phyloP scores from a whole-genome alignment of 2,888 invertebrate genomes.

The Pristionchus exspectatus region DNA sequence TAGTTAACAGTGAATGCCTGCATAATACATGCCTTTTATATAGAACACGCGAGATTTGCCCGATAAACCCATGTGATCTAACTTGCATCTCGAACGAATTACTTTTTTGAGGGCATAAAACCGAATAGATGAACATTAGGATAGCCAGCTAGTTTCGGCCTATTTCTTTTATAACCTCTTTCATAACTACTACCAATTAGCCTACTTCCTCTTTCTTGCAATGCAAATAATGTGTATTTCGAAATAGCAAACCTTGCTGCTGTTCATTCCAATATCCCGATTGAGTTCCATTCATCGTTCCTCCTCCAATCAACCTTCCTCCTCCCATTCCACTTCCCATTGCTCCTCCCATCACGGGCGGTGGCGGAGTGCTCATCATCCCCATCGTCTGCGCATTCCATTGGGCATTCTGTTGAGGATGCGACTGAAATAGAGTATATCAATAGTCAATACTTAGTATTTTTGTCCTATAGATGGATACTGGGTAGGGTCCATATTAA shows the following conservation, averaged over 20 bases:
- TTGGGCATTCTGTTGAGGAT: slow-evolving; percentile 8
- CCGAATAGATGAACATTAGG: neutral
- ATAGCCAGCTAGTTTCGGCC: neutral
- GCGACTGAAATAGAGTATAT: neutral
- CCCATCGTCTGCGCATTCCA: slow-evolving; percentile 27
- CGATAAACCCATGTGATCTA: neutral
- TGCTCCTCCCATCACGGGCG: slow-evolving; percentile 26
- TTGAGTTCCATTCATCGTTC: slow-evolving; percentile 5
- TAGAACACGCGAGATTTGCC: neutral
- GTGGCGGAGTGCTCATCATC: slow-evolving; percentile 10
- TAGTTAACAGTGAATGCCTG: neutral
- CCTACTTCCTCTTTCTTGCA: neutral
- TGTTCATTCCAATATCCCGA: slow-evolving; percentile 24
- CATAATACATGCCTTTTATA: neutral
- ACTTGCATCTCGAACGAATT: neutral
- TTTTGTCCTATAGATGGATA: neutral
- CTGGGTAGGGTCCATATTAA: neutral
- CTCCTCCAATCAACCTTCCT: neutral
- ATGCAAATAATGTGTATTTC: neutral
- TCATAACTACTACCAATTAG: neutral
- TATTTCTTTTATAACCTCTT: neutral
- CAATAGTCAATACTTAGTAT: neutral
- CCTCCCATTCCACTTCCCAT: slow-evolving; percentile 25
- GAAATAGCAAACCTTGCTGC: neutral
- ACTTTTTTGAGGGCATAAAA: neutral